Base-by-base conservation (phyloP, 2,797 vertebrate genomes). In the Pipistrellus pipistrellus region DNA sequence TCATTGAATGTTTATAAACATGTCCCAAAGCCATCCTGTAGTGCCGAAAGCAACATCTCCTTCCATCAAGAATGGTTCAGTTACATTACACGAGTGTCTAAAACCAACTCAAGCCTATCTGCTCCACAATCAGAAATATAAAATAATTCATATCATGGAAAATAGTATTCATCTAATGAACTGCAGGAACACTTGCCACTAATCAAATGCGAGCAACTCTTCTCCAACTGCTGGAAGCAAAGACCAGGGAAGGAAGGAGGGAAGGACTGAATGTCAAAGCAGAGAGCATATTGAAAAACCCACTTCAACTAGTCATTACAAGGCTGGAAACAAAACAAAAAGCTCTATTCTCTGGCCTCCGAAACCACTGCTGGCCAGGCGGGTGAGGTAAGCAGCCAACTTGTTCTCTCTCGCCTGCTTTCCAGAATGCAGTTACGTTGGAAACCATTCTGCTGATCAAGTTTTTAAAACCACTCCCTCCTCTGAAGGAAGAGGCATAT, bases 371-470 rank as follows among this genome's bases (percentile, higher is more conserved):
- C n/a, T 93, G 85, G 83, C 10, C 0, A 88, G 20, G 14, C n/a
- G 41, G 2, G 2, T 46, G 68, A 59, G 66, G 55, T 27, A 57
- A 88, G 38, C 38, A 30, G 32, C 71, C 77, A 85, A 66, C 44
- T 82, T 62, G 68, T 91, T 94, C 84, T 69, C 71, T 86, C n/a
- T 85, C 51, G 88, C 48, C 76, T 41, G 48, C 41, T 44, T 78
- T 95, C 71, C 35, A 83, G 75, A 93, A 88, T 51, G 53, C 23
- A 93, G 53, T 46, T 59, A 72, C 46, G 78, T 46, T 88, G 75
- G 87, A 88, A 91, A 88, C 38, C 71, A n/a, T 90, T 94, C 85
- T 95, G 90, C 88, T 88, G 85, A 94, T 88, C 68, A 92, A 71
- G 44, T n/a, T 85, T 55, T 64, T 53, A 18, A 88, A 85, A 72